Conservation (phyloP, 1,140 invertebrate species). For the Eulimnadia texana region DNA sequence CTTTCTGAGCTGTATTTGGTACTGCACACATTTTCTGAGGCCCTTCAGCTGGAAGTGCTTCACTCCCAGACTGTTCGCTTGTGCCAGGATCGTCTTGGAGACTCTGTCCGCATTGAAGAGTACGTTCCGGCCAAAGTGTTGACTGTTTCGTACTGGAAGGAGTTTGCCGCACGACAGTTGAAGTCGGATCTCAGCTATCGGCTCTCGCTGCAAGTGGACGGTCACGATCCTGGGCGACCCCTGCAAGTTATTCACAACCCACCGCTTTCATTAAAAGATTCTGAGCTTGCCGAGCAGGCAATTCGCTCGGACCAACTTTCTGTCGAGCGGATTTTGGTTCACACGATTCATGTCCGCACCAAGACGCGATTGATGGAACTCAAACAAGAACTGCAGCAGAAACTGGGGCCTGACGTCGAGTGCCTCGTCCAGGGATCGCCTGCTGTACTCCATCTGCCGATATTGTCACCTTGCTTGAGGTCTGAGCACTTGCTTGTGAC, state of each 20-base stretch:
- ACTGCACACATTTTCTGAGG: constrained; percentile 88
- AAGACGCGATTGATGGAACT: constrained; percentile 63
- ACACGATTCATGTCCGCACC: constrained; percentile 88
- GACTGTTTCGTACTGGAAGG: constrained; percentile 86
- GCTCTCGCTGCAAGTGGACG: constrained; percentile 75
- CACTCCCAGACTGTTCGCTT: constrained; percentile 84
- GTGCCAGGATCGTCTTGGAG: constrained; percentile 71
- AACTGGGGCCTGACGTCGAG: constrained; percentile 49
- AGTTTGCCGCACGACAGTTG: constrained; percentile 40
- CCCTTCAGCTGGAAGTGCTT: constrained; percentile 82
- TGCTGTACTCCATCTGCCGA: constrained; percentile 73
- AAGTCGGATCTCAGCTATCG: constrained; percentile 73
- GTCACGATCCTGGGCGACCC: constrained; percentile 59
- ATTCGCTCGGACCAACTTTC: constrained; percentile 76
- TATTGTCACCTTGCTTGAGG: constrained; percentile 69
- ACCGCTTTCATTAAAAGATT: constrained; percentile 54
- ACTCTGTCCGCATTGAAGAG: constrained; percentile 77
- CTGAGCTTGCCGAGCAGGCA: constrained; percentile 61
- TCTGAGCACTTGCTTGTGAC: constrained; percentile 82
- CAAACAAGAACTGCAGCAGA: constrained; percentile 55
- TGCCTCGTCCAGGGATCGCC: constrained; percentile 65
- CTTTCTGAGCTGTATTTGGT: constrained; percentile 71
- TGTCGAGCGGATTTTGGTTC: constrained; percentile 89
- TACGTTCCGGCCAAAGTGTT: constrained; percentile 77
- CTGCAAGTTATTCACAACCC: constrained; percentile 77